These are phyloP conservation scores for Sphenopsis melanotis DNA, from an alignment of 2,797 vertebrate genomes.

Conservation along the genomic window DNA sequence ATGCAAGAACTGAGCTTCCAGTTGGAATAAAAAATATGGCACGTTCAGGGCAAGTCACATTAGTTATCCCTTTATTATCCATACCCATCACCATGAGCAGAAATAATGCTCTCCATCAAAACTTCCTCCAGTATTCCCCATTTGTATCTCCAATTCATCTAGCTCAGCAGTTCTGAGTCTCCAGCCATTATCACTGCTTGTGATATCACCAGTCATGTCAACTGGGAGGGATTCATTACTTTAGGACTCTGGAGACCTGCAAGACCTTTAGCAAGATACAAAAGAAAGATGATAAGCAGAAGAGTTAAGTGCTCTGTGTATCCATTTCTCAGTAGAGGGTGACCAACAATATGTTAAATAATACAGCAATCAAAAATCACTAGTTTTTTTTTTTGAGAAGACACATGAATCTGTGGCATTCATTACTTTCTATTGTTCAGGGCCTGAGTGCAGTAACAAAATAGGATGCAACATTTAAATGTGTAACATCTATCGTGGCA, in stretches of 20 bases:
- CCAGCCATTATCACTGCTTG: not conserved
- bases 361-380: not conserved
- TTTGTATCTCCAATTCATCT: not conserved
- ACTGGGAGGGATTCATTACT: not conserved
- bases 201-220: not conserved
- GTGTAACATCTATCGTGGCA: not conserved
- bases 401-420: rapidly evolving
- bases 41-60: not conserved
- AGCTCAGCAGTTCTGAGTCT: not conserved
- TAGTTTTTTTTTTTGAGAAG: not conserved
- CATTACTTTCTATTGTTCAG: not conserved
- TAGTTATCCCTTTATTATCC: not conserved
- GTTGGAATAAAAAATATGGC: rapidly evolving
- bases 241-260: not conserved
- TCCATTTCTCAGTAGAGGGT: not conserved
- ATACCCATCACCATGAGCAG: not conserved
- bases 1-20: not conserved
- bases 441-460: not conserved
- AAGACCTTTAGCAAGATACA: not conserved
- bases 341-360: not conserved
- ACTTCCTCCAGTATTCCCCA: not conserved
- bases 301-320: not conserved
- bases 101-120: not conserved
- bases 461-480: not conserved
- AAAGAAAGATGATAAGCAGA: not conserved